These are phyloP conservation scores for Diplolepis rosae DNA, from an alignment of 2,888 invertebrate species.

Conservation along the genomic window DNA sequence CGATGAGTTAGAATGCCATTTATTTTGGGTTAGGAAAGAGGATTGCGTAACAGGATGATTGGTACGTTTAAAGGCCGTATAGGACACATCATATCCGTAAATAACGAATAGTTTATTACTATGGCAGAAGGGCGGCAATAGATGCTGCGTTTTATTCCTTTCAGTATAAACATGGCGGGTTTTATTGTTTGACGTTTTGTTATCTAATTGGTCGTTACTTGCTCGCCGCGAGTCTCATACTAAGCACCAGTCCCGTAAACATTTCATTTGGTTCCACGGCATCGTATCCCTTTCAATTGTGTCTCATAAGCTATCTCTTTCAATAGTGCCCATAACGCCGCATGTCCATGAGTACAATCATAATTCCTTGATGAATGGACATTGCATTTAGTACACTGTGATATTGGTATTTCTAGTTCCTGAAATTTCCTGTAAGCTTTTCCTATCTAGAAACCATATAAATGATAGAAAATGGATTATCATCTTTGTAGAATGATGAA, in stretches of 20 bases:
- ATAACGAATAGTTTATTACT: conserved; percentile 56
- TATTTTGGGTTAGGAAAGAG: too few relatives aligned
- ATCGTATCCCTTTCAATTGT: conserved; percentile 36
- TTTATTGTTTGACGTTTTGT: conserved; percentile 70
- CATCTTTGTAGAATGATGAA: too few relatives aligned
- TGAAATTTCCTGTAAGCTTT: not conserved
- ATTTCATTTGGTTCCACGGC: conserved; percentile 39
- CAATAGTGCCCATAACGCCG: conserved; percentile 29
- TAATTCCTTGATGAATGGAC: conserved; percentile 22
- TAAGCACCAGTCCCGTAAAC: conserved; percentile 36
- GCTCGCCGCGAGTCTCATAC: conserved; percentile 46
- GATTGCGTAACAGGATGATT: conserved; percentile 1
- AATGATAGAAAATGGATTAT: too few relatives aligned
- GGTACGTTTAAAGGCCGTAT: conserved; percentile 41
- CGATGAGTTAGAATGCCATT: too few relatives aligned
- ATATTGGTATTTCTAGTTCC: not conserved
- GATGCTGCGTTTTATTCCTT: conserved; percentile 61
- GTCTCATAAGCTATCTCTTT: conserved; percentile 31
- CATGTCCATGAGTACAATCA: not conserved
- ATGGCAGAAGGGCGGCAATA: conserved; percentile 47
- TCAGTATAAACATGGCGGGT: conserved; percentile 66
- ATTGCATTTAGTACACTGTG: conserved; percentile 36
- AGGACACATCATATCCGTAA: conserved; percentile 55
- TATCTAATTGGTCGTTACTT: conserved; percentile 68
- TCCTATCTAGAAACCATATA: not conserved